Base-by-base conservation (phyloP, 2,888 invertebrate genomes). In the Ectobius pallidus region DNA sequence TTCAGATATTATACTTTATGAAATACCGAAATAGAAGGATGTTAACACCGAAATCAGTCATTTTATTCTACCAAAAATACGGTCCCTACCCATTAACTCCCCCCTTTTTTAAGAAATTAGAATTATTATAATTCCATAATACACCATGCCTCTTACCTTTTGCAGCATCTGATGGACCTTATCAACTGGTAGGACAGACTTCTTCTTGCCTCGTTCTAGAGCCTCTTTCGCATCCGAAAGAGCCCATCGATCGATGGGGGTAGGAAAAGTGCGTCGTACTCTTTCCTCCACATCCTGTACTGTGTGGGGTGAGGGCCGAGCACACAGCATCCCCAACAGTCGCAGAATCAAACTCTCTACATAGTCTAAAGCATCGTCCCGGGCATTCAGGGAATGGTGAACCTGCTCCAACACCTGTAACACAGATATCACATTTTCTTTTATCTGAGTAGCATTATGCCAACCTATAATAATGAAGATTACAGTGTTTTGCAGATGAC, bases 191-290 rank as follows among this genome's bases (percentile, higher is more conserved):
- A 95, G 85, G 74, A 93, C 91, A 27, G 91, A 89, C 79, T 84
- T 83, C 81, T 92, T 93, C 80, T 92, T 92, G 71, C 91, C 91
- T 80, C 91, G 90, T 78, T 93, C 92, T 75, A 93, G 86, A 65
- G 93, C 92, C 80, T 92, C 93, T 77, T 92, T 91, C 20, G 97
- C 97, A 82, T 97, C 97, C 76, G 89, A 89, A 74, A 96, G 87
- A 67, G 97, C 96, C 96, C 97, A 97, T 81, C 90, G 90, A 84
- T 97, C 96, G 78, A 98, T 93, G 3, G 97, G 97, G 18, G 93
- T 92, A n/a, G 97, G 97, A 86, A 97, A 97, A 70, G 94, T 94
- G 78, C 92, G 92, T 77, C 92, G 90, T 42, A 98, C 96, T 76
- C 96, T 88, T 79, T 96, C 96, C 82, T 97, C 97, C 78, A 98